phyloP scores from a whole-genome alignment of 1,140 invertebrate genomes.

The Drosophila equinoxialis region DNA sequence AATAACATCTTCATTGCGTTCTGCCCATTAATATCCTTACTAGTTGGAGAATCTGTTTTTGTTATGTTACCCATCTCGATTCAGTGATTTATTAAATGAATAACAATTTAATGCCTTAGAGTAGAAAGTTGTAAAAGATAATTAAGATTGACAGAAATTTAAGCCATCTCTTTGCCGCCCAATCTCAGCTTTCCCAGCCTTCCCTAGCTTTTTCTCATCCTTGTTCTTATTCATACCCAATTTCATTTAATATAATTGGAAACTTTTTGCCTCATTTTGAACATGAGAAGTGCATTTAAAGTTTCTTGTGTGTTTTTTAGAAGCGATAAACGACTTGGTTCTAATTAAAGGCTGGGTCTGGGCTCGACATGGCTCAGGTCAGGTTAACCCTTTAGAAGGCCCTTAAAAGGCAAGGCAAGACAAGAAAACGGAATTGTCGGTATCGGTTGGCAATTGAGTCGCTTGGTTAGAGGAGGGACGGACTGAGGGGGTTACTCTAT shows the following conservation, averaged over 20 bases:
- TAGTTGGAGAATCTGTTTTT: no score
- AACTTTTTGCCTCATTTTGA: slow-evolving; percentile 41
- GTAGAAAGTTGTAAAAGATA: background rate
- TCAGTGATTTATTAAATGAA: no score
- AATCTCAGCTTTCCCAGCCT: background rate
- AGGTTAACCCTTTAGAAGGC: slow-evolving; percentile 43
- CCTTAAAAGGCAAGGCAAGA: background rate
- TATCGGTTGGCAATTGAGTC: slow-evolving; percentile 27
- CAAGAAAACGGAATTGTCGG: slow-evolving; percentile 16
- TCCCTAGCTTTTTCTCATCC: background rate
- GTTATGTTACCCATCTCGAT: no score
- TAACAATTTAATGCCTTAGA: no score
- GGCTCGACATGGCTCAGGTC: background rate
- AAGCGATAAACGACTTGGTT: slow-evolving; percentile 11
- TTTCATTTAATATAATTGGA: slow-evolving; percentile 37
- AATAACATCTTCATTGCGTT: no score
- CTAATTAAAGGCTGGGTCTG: slow-evolving; percentile 58
- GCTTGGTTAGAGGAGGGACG: slow-evolving; percentile 26
- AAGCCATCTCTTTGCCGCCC: background rate
- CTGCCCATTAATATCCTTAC: no score
- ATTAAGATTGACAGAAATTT: background rate
- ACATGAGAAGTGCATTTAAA: slow-evolving; percentile 66
- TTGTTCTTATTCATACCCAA: background rate
- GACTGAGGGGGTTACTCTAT: background rate
- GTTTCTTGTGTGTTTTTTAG: slow-evolving; percentile 28